A percentile compares a stretch with the other conserved stretches of the same genome.
Evolutionary conservation across 1,140 invertebrate species (phyloP).

Genomic region (Drosophila kikkawai): DNA sequence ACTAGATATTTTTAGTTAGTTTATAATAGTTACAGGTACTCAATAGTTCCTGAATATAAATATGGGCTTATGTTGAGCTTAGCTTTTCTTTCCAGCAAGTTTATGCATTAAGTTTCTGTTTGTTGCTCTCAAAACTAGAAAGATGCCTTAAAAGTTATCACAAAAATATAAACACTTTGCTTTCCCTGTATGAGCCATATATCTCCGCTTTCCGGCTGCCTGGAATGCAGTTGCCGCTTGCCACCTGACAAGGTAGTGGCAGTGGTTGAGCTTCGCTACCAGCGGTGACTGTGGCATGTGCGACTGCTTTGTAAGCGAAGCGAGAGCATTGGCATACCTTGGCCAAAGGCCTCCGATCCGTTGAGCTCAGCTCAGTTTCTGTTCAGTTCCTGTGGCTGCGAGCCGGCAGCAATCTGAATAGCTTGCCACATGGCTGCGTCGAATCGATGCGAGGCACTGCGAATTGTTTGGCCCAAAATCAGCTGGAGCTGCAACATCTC

Average conservation of each 20-base stretch:
- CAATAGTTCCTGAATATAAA: background rate
- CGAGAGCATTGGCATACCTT: slow-evolving; percentile 51
- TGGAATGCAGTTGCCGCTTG: background rate
- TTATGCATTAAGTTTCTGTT: too few relatives aligned
- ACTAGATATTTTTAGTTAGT: background rate
- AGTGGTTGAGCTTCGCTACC: slow-evolving; percentile 1
- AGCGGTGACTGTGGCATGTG: slow-evolving; percentile 29
- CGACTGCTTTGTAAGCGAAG: slow-evolving; percentile 60
- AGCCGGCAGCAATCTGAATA: slow-evolving; percentile 17
- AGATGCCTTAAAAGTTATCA: background rate
- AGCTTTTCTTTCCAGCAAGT: background rate
- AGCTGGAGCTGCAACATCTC: slow-evolving; percentile 14
- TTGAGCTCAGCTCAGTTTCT: slow-evolving; percentile 14
- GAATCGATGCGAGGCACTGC: slow-evolving; percentile 35
- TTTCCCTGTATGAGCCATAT: background rate
- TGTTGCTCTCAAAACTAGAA: background rate
- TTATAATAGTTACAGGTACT: background rate
- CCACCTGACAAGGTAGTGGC: slow-evolving; percentile 48
- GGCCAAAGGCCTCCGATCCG: slow-evolving; percentile 34
- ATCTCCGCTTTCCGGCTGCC: slow-evolving; percentile 9
- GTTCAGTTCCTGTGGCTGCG: slow-evolving; percentile 9
- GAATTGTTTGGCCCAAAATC: slow-evolving; percentile 47
- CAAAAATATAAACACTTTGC: background rate
- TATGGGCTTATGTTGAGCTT: background rate
- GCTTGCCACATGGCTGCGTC: slow-evolving; percentile 17